phyloP scores from a whole-genome alignment of 2,113 vertebrate species.

The Callipepla californica region DNA sequence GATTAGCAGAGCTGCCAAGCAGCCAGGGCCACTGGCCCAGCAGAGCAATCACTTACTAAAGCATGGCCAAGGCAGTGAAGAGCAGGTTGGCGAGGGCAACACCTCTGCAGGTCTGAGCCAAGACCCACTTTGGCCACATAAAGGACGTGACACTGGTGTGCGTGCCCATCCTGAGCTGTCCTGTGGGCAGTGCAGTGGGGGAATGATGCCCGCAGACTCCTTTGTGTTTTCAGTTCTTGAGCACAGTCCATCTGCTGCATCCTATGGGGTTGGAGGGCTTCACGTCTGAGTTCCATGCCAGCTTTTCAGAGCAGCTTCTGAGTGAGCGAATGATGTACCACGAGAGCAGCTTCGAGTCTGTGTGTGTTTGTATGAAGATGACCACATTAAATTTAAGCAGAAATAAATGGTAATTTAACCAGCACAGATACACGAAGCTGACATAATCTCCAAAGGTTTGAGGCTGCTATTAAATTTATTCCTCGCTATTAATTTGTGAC shows the following conservation, averaged over 20 bases:
- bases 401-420: conserved; percentile 30
- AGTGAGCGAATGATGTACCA: rapidly evolving
- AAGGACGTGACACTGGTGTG: background rate
- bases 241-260: background rate
- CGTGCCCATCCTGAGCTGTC: rapidly evolving
- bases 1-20: background rate
- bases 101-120: background rate
- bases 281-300: background rate
- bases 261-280: background rate
- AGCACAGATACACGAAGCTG: conserved; percentile 14
- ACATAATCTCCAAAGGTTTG: conserved; percentile 48
- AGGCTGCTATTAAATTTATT: conserved; percentile 57
- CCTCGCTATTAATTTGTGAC: conserved; percentile 61
- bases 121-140: background rate
- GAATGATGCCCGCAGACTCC: background rate
- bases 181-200: background rate
- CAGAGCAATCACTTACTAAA: background rate
- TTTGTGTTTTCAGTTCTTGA: background rate
- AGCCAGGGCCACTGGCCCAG: background rate
- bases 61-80: background rate
- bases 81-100: background rate
- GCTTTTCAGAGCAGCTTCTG: background rate
- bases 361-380: conserved; percentile 31
- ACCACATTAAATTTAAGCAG: conserved; percentile 51
- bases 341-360: background rate